These are phyloP conservation scores for Valencia hispanica DNA, from an alignment of 2,797 vertebrate species.

Conservation along the genomic window DNA sequence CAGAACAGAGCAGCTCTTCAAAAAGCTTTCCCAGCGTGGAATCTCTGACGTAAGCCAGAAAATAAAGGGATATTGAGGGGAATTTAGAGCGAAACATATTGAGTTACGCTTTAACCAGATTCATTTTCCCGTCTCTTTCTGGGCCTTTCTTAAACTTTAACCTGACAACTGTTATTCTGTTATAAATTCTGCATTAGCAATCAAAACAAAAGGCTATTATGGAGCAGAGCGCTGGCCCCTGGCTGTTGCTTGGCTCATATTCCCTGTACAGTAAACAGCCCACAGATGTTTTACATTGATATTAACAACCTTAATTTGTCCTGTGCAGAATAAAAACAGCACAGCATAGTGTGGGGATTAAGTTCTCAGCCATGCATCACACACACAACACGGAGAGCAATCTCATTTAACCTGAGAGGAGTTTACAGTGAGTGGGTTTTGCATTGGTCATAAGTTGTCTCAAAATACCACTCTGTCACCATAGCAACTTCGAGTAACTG, in stretches of 20 bases:
- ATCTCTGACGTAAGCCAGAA: slow-evolving; percentile 71
- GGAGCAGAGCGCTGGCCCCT: slow-evolving; percentile 43
- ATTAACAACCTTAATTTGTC: slow-evolving; percentile 78
- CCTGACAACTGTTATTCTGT: slow-evolving; percentile 75
- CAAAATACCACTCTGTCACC: slow-evolving; percentile 78
- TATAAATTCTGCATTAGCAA: slow-evolving; percentile 73
- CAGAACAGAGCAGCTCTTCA: slow-evolving; percentile 71
- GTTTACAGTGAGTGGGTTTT: slow-evolving; percentile 81
- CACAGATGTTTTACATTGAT: slow-evolving; percentile 81
- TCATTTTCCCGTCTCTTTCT: slow-evolving; percentile 55
- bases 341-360: slow-evolving; percentile 69
- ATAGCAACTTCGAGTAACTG: slow-evolving; percentile 80
- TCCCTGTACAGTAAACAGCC: slow-evolving; percentile 74
- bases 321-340: slow-evolving; percentile 63
- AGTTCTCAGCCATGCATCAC: slow-evolving; percentile 74
- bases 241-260: slow-evolving; percentile 68
- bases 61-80: slow-evolving; percentile 70
- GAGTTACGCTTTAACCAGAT: slow-evolving; percentile 60
- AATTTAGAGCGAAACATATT: slow-evolving; percentile 73
- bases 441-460: slow-evolving; percentile 81
- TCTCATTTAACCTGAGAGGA: slow-evolving; percentile 77
- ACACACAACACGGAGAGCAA: slow-evolving; percentile 71
- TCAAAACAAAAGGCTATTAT: slow-evolving; percentile 76
- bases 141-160: slow-evolving; percentile 32
- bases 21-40: slow-evolving; percentile 70